Evolutionary conservation across 2,797 vertebrate genomes (phyloP), one percentile per base, ranked within the genome.

Genomic region (Syndactyla subalaris): DNA sequence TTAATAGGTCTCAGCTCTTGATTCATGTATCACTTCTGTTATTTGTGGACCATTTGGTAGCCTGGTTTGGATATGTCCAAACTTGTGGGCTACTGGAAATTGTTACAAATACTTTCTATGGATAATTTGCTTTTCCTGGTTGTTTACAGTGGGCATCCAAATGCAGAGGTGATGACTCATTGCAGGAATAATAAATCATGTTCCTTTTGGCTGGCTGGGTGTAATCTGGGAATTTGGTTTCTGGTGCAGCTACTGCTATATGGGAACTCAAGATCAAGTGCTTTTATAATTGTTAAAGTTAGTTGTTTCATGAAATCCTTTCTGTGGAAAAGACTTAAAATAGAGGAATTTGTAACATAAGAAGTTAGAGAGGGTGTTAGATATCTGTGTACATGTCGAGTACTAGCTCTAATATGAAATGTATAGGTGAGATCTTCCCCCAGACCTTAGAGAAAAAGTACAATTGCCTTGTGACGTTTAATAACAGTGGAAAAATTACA

Each of bases 331-430:
- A 61, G 46, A 70, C 32, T 55, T 17, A 51, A 74, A 62, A 26
- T 10, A 70, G 74, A 55, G 68, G 34, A 79, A 6, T 18, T 12
- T 0, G 0, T 74, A n/a, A 6, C 1, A 2, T 46, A 23, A 70
- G 45, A 63, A 70, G 38, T 57, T 23, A 76, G 32, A 82, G 43
- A 9, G 57, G 12, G 41, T 54, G 21, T 82, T 55, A n/a, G 39
- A 39, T 12, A 17, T n/a, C 30, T 48, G 7, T 36, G 48, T 2
- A 2, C 1, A 2, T 19, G 27, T 75, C 16, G 8, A 79, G 38
- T 27, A 12, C 41, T 14, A 41, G 43, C 21, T 83, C 6, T 61
- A 38, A 34, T 43, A 46, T 22, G 36, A 84, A 91, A 59, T n/a
- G 19, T 59, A 19, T 3, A 38, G 48, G 11, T 46, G 39, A 73